Base-by-base conservation (phyloP, 1,140 invertebrate species). In the Monochamus saltuarius region DNA sequence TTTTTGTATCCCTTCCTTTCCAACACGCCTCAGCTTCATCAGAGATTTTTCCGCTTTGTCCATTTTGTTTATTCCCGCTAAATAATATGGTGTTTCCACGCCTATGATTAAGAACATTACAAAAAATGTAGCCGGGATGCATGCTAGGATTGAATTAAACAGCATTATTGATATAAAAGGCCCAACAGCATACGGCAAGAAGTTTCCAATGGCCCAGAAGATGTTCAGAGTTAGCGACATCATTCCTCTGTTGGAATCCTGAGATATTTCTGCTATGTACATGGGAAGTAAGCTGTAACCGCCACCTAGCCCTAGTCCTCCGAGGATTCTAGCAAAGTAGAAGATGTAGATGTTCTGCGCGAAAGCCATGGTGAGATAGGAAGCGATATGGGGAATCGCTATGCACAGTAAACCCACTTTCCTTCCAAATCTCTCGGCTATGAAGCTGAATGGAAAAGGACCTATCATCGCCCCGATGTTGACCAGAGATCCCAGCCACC, bases 401-500 rank as follows among this genome's bases (percentile, higher is more conserved):
- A 79, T 49, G 0, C 72, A 9, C 34, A 79, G 67, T 1, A 78
- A 60, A 7, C 73, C 71, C 9, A 68, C 68, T 60, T 78, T 81
- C 56, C 80, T 64, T 0, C 80, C 80, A 34, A 77, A 68, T 11
- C 69, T 72, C 35, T 78, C 71, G 8, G 77, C 49, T 0, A 76
- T 47, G 34, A 70, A 56, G 1, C 74, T 75, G n/a, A 76, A 73
- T 4, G 64, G 53, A 13, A 62, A 17, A 11, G 62, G 37, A 13
- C 86, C 87, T 2, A 83, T 42, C 2, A 91, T 79, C 13, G 90
- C 89, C 10, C 92, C 92, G 13, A 94, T 69, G 0, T 89, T 84
- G 45, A 94, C 77, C 6, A 94, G 73, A 0, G 89, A 90, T 0
- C 87, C 89, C 55, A 95, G 87, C 90, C 90, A 95, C 0, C 90